Evolutionary conservation across 2,797 vertebrate species (phyloP).

Genomic region (Oreonectes daqikongensis): DNA sequence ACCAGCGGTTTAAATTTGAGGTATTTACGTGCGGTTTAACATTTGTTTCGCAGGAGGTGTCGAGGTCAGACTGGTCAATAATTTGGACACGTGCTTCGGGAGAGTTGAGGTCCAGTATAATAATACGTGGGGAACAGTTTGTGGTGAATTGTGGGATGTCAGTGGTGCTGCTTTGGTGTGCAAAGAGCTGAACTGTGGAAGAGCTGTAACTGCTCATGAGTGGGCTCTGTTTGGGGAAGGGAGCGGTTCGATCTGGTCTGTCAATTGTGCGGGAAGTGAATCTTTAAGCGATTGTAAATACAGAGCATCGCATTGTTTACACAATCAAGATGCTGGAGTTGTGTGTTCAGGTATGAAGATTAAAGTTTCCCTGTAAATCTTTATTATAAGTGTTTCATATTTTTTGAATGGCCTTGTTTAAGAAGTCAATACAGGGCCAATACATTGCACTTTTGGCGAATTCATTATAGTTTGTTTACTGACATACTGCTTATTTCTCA

Average conservation of each 20-base stretch:
- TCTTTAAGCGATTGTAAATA: not conserved
- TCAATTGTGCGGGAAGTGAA: slow-evolving; percentile 20
- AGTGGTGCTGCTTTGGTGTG: slow-evolving; percentile 38
- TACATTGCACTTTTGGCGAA: too few relatives aligned
- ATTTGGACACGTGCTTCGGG: slow-evolving; percentile 15
- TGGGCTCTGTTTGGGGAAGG: slow-evolving; percentile 15
- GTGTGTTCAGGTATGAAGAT: slow-evolving; percentile 45
- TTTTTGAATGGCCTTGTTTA: not conserved
- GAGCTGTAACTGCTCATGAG: not conserved
- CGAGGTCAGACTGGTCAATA: slow-evolving; percentile 15
- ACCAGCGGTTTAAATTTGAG: too few relatives aligned
- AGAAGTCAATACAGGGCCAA: not conserved
- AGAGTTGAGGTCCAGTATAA: slow-evolving; percentile 25
- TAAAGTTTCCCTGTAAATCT: not conserved
- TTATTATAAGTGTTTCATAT: not conserved
- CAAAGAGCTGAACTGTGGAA: slow-evolving; percentile 45
- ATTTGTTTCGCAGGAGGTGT: not conserved
- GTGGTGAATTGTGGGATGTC: slow-evolving; percentile 45
- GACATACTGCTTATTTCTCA: too few relatives aligned
- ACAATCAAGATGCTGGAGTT: slow-evolving; percentile 34
- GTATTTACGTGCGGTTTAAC: too few relatives aligned
- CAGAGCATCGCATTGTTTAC: not conserved
- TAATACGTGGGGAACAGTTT: slow-evolving; percentile 15
- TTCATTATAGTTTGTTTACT: too few relatives aligned
- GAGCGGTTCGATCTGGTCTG: not conserved